Evolutionary conservation across 2,888 invertebrate species (phyloP), one percentile per base, ranked within the genome.

Genomic region (Polyploca ridens): DNA sequence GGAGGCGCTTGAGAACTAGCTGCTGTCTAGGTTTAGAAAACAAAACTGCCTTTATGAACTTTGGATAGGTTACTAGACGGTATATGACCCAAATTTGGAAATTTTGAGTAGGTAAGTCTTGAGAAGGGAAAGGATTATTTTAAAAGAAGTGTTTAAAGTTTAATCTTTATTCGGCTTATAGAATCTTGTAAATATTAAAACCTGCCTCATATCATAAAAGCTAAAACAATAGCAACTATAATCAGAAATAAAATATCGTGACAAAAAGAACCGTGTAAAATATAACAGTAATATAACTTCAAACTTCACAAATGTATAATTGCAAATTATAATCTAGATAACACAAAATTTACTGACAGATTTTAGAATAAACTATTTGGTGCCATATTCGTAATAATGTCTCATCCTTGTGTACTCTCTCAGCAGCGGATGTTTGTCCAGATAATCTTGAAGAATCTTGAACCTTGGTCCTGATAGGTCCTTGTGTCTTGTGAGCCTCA

Each of bases 401-500:
- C 72, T 80, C 61, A 75, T 54, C 0, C 79, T 82, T 49, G 85
- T 88, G 67, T 84, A 92, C 33, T 93, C 94, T 61, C 75, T 85
- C 3, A 94, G 79, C 33, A 93, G 69, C 0, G 92, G 93, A 67
- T 94, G 94, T 57, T 89, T 90, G 62, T 88, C 86, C 60, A 94
- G 72, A 38, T 90, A 89, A 0, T 90, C 90, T 66, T 92, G 76
- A 11, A 95, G 79, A 0, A 69, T 76, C 65, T 83, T 87, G 78
- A 91, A 95, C 44, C 94, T 85, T 0, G 90, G 86, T 0, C 90
- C 92, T 0, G 95, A 95, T 16, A 96, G 87, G 62, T 95, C 95
- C 65, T 91, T 91, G 76, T 96, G 95, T 3, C 96, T 90, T 1
- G 94, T 91, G 68, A 97, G 82, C 33, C 96, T 90, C 13, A 96